Evolutionary conservation across 2,888 invertebrate genomes (phyloP).

Genomic region (Cantharis nigra): DNA sequence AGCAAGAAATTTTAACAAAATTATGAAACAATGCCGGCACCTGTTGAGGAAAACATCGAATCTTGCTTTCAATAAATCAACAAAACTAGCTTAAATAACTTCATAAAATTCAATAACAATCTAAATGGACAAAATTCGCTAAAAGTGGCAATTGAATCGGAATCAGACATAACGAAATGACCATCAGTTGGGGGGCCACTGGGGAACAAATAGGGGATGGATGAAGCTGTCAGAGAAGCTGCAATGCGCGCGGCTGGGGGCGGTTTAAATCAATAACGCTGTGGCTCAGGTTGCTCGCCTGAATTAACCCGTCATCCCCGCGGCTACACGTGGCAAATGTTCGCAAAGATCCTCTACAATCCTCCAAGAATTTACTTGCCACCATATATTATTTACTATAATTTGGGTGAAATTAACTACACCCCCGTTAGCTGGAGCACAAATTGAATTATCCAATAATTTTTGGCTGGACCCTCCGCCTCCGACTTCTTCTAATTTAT

Average conservation of each 20-base stretch:
- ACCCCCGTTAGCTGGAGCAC: neutral
- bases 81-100: conserved; percentile 25
- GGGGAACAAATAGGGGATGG: conserved; percentile 32
- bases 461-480: neutral
- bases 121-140: conserved; percentile 33
- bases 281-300: conserved; percentile 43
- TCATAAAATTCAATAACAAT: conserved; percentile 34
- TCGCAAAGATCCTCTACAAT: conserved; percentile 10
- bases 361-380: conserved; percentile 9
- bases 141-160: conserved; percentile 44
- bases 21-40: conserved; percentile 1
- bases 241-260: conserved; percentile 45
- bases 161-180: conserved; percentile 48
- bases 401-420: conserved; percentile 4
- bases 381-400: conserved; percentile 15
- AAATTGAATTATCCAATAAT: neutral
- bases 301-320: conserved; percentile 42
- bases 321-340: conserved; percentile 29
- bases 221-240: conserved; percentile 43
- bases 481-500: neutral
- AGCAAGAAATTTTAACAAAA: neutral
- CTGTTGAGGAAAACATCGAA: conserved; percentile 21
- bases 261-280: conserved; percentile 46
- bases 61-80: conserved; percentile 9
- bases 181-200: conserved; percentile 39